phyloP scores from a whole-genome alignment of 2,797 vertebrate species.

The Siniperca obscura region DNA sequence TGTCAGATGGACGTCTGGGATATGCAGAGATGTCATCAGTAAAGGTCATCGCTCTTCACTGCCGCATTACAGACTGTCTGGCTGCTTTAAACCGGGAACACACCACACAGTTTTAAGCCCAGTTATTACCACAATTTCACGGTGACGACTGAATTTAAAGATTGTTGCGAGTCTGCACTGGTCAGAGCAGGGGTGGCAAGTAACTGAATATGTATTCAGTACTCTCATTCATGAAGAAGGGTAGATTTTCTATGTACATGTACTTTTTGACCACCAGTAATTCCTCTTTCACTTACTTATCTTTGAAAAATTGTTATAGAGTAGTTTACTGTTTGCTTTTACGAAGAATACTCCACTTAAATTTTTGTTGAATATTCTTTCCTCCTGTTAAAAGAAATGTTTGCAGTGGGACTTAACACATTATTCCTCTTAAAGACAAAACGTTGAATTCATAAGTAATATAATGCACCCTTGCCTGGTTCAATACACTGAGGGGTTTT shows the following conservation, averaged over 20 bases:
- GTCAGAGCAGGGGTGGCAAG: not conserved
- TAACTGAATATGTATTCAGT: not conserved
- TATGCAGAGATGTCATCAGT: conserved; percentile 43
- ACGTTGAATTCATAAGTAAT: not conserved
- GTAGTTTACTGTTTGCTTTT: not conserved
- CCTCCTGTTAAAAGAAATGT: not conserved
- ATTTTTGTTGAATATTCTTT: not conserved
- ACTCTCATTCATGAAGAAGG: not conserved
- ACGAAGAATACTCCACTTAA: not conserved
- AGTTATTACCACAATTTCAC: not conserved
- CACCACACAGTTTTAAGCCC: not conserved
- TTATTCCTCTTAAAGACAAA: not conserved
- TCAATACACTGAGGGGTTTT: not conserved
- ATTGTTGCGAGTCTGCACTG: not conserved
- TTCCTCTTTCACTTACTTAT: not conserved
- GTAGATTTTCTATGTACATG: not conserved
- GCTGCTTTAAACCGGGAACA: not conserved
- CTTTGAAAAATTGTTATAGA: not conserved
- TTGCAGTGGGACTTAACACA: not conserved
- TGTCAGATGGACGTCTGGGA: conserved; percentile 42
- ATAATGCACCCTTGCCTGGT: not conserved
- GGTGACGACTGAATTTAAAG: not conserved
- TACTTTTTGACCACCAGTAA: not conserved
- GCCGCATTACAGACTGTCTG: conserved; percentile 31
- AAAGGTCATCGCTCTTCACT: conserved; percentile 65